Base-by-base conservation (phyloP, 2,888 invertebrate species). In the Xanthorhoe spadicearia region DNA sequence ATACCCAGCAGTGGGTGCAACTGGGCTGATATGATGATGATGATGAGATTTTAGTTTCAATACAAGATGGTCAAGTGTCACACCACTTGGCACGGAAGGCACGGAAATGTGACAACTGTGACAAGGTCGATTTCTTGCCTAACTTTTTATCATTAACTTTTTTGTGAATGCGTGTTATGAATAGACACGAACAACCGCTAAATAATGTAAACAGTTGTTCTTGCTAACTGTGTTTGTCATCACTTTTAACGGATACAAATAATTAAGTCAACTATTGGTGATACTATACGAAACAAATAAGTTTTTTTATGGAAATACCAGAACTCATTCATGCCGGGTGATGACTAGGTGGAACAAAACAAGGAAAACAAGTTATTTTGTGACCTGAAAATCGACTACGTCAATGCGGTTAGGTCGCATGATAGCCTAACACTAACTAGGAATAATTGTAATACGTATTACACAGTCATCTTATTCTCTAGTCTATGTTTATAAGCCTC, bases 71-170 rank as follows among this genome's bases (percentile, higher is more conserved):
- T 32, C 38, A 13, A 43, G 32, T 32, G n/a, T n/a, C n/a, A 28
- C 17, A 35, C 13, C 49, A 38, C 50, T 38, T 55, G 35, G 32
- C 50, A 61, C 46, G 43, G 55, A 32, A 2, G 49, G 43, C 19
- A 38, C 69, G 66, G 66, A 70, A 70, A 61, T 28, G 38, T 48
- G 53, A 38, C 66, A 70, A 70, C 58, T 28, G 38, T 48, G 53
- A 38, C 66, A 61, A 57, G 50, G 32, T n/a, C 28, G 8, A 48
- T 56, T 62, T 61, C 46, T 19, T 46, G 9, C 38, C 13, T 43
- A 13, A 28, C 46, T 63, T 71, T 61, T 23, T 38, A 32, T 17
- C 46, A 48, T 13, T 61, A 65, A 53, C 9, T 19, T 66, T 66
- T 70, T 70, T 66, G 66, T 51, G 35, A 51, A 35, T 15, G 28